Conservation (phyloP, 2,888 invertebrate genomes). For the Nebria salina region DNA sequence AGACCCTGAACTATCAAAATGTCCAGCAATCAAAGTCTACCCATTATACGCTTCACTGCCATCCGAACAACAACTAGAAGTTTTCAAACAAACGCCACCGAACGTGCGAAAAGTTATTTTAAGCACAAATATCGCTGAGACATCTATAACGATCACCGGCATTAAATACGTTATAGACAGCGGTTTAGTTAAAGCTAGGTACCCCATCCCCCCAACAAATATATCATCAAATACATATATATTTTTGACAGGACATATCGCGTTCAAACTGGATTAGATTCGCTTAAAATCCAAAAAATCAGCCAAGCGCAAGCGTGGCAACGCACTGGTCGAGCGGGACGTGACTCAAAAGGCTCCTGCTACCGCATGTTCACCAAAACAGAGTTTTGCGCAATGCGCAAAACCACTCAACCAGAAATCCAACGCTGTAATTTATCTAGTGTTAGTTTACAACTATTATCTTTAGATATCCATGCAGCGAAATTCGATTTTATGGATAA, state of each 20-base stretch:
- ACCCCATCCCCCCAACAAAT: no score
- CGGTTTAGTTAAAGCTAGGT: conserved; percentile 89
- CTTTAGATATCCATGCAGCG: conserved; percentile 82
- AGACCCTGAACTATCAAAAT: conserved; percentile 67
- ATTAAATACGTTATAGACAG: conserved; percentile 92
- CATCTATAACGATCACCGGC: conserved; percentile 94
- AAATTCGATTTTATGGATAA: conserved; percentile 92
- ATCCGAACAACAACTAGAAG: conserved; percentile 85
- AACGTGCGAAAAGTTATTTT: conserved; percentile 90
- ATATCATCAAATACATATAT: conserved; percentile 50
- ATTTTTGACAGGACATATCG: conserved; percentile 73
- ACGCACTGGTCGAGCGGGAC: conserved; percentile 90
- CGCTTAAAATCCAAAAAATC: conserved; percentile 81
- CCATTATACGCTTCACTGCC: conserved; percentile 94
- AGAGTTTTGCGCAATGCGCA: conserved; percentile 77
- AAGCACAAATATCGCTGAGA: conserved; percentile 98
- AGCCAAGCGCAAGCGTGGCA: conserved; percentile 96
- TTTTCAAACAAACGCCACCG: conserved; percentile 78
- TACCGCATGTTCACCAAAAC: conserved; percentile 86
- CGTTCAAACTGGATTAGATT: conserved; percentile 82
- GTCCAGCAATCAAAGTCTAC: conserved; percentile 78
- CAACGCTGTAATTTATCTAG: conserved; percentile 73
- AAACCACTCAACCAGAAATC: conserved; percentile 88
- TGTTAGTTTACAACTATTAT: conserved; percentile 83
- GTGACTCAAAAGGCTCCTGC: conserved; percentile 85